Percentiles rank a stretch among this genome's conserved stretches.
phyloP scores from a whole-genome alignment of 2,797 vertebrate species.

The Hippocampus kuda region DNA sequence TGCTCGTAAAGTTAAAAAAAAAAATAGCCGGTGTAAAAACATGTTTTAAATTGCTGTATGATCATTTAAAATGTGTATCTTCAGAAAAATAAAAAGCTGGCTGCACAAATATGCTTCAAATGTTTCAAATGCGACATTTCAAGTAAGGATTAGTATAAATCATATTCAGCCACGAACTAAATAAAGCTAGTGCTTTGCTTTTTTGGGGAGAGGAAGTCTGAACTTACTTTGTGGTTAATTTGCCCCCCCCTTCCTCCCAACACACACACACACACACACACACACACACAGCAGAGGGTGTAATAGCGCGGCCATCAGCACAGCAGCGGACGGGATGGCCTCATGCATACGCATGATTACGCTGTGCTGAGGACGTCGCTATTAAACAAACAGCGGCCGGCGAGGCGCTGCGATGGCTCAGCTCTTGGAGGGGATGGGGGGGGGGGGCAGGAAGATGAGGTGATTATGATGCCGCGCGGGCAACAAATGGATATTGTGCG shows the following conservation, averaged over 20 bases:
- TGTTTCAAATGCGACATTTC: not conserved
- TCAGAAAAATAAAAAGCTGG: no score
- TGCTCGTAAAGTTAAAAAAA: no score
- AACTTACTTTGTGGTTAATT: not conserved
- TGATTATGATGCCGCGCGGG: slow-evolving; percentile 1
- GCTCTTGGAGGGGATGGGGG: not conserved
- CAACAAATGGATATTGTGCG: slow-evolving; percentile 5
- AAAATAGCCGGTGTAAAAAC: no score
- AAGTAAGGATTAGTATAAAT: not conserved
- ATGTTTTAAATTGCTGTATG: no score
- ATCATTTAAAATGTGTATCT: no score
- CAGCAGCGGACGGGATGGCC: slow-evolving; percentile 46
- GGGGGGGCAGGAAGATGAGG: not conserved
- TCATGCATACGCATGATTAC: slow-evolving; percentile 33
- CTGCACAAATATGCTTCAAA: no score
- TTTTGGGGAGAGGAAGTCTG: not conserved
- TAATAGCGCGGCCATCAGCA: slow-evolving; percentile 42
- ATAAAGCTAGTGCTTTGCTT: not conserved
- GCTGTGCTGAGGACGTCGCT: slow-evolving; percentile 49
- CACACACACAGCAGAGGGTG: slow-evolving; percentile 14
- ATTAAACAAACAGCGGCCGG: slow-evolving; percentile 40
- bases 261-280: no score
- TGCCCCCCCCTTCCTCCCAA: no score
- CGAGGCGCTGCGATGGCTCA: not conserved
- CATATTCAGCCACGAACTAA: not conserved